A percentile compares a stretch with the other conserved stretches of the same genome.
These are phyloP conservation scores for Parasteatoda lunata DNA, from an alignment of 2,888 invertebrate species.

Conservation along the genomic window DNA sequence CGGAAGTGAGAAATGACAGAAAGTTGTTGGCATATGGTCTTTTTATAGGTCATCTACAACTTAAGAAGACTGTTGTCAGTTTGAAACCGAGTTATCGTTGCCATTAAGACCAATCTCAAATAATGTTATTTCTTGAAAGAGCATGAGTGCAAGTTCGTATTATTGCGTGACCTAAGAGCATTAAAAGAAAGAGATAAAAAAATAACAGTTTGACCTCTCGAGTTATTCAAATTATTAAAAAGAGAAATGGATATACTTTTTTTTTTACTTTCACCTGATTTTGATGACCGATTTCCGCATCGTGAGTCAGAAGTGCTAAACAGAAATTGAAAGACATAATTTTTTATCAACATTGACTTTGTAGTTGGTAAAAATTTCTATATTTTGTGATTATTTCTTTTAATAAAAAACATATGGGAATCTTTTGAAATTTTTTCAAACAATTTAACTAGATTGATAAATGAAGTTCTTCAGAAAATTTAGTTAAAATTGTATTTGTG, in stretches of 20 bases:
- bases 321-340: background rate
- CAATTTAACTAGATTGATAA: no score
- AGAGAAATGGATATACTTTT: background rate
- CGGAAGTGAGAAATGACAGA: background rate
- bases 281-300: background rate
- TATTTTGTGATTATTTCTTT: no score
- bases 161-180: background rate
- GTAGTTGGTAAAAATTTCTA: no score
- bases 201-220: constrained; percentile 26
- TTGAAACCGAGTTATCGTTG: background rate
- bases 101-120: background rate
- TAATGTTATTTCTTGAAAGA: background rate
- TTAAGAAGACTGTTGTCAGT: background rate
- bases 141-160: background rate
- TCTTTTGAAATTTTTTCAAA: no score
- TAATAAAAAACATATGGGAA: no score
- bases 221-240: constrained; percentile 12
- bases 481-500: no score
- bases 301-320: background rate
- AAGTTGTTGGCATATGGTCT: background rate
- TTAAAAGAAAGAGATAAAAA: constrained; percentile 9
- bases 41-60: background rate
- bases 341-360: background rate
- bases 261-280: background rate
- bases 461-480: no score